Percentiles rank a stretch among this genome's conserved stretches.
Evolutionary conservation across 2,888 invertebrate genomes (phyloP).

Genomic region (Diplolepis rosae): DNA sequence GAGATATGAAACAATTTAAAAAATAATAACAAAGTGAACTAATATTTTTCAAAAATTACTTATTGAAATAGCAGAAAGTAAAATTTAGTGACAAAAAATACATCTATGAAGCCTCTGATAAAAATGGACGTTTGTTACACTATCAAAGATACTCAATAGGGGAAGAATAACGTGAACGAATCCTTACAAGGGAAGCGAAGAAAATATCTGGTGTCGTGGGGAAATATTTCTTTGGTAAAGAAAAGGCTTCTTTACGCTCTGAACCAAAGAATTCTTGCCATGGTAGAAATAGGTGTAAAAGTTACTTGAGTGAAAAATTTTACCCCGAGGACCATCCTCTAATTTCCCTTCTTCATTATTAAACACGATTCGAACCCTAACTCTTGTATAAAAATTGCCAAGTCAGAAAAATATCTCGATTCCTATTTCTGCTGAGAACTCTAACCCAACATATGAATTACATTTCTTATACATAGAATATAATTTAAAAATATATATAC

Average conservation of each 20-base stretch:
- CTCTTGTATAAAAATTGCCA: neutral
- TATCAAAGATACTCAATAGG: slow-evolving; percentile 39
- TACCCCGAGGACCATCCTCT: neutral
- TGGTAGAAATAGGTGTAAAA: slow-evolving; percentile 28
- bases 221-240: slow-evolving; percentile 53
- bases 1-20: too few species aligned
- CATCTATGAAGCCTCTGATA: neutral
- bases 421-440: neutral
- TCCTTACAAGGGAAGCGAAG: slow-evolving; percentile 52
- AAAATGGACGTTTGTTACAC: slow-evolving; percentile 18
- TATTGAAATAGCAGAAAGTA: neutral
- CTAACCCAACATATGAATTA: neutral
- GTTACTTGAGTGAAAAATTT: slow-evolving; percentile 22
- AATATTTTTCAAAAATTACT: too few species aligned
- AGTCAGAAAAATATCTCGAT: neutral
- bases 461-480: too few species aligned
- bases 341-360: slow-evolving; percentile 26
- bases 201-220: slow-evolving; percentile 64
- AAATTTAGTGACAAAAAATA: neutral
- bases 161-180: slow-evolving; percentile 42
- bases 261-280: slow-evolving; percentile 42
- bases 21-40: too few species aligned
- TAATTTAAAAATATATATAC: too few species aligned
- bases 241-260: slow-evolving; percentile 60
- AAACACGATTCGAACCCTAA: neutral